Evolutionary conservation across 2,888 invertebrate species (phyloP).

Genomic region (Noctuana brunneofusca): DNA sequence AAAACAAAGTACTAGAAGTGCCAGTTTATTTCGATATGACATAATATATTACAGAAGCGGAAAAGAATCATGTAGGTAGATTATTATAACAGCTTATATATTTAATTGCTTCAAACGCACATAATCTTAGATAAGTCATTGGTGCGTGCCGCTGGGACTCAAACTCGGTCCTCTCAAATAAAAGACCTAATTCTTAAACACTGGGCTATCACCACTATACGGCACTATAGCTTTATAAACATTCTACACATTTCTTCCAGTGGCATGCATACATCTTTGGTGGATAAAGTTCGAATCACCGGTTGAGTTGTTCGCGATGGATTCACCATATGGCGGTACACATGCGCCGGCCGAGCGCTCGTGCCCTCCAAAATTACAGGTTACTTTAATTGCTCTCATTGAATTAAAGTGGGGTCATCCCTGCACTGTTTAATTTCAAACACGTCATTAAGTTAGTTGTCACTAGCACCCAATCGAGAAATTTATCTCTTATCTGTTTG

Average conservation of each 20-base stretch:
- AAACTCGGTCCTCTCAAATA: too few species aligned
- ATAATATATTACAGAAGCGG: neutral
- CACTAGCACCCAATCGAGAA: constrained; percentile 6
- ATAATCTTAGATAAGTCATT: too few species aligned
- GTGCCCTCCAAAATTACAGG: constrained; percentile 74
- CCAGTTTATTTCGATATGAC: constrained; percentile 7
- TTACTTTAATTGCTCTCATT: constrained; percentile 71
- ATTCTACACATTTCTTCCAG: constrained; percentile 34
- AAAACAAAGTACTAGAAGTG: constrained; percentile 42
- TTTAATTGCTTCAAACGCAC: too few species aligned
- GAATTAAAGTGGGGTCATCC: constrained; percentile 60
- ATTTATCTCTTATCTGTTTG: neutral
- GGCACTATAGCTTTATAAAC: too few species aligned
- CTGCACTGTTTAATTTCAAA: constrained; percentile 49
- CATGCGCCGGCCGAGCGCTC: constrained; percentile 59
- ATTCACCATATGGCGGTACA: constrained; percentile 70
- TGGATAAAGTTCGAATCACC: constrained; percentile 54
- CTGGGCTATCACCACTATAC: too few species aligned
- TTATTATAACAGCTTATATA: too few species aligned
- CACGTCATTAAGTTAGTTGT: constrained; percentile 26
- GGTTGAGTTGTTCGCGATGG: constrained; percentile 51
- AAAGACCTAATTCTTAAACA: too few species aligned
- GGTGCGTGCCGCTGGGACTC: too few species aligned
- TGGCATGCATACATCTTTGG: constrained; percentile 40
- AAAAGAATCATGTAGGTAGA: neutral